These are phyloP conservation scores for Takifugu bimaculatus DNA, from an alignment of 2,113 vertebrate species.

Conservation along the genomic window DNA sequence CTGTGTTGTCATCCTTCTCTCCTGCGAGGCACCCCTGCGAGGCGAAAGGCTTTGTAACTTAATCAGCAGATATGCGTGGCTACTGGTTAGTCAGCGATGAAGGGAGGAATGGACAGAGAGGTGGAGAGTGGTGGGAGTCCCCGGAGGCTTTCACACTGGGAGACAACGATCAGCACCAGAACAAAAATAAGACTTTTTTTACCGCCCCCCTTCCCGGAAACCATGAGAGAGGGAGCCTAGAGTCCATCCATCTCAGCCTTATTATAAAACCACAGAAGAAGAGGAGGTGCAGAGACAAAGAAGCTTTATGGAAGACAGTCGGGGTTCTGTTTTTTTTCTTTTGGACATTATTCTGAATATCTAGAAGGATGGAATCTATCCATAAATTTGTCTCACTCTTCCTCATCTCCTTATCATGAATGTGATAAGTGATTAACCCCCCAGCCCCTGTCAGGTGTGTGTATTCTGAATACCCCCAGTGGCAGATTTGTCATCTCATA, in stretches of 20 bases:
- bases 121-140: constrained; percentile 27
- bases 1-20: constrained; percentile 45
- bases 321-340: neutral
- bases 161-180: constrained; percentile 52
- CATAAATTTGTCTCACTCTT: neutral
- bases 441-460: neutral
- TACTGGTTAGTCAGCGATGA: constrained; percentile 40
- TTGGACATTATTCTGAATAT: neutral
- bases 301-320: neutral
- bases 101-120: constrained; percentile 32
- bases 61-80: constrained; percentile 57
- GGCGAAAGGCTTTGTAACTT: constrained; percentile 45
- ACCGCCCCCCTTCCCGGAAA: constrained; percentile 5
- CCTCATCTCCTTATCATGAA: no score
- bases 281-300: constrained; percentile 15
- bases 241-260: neutral
- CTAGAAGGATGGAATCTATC: neutral
- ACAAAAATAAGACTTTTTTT: constrained; percentile 43
- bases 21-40: constrained; percentile 43
- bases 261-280: constrained; percentile 29
- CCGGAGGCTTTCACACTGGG: constrained; percentile 40
- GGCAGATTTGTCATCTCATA: constrained; percentile 54
- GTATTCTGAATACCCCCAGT: constrained; percentile 24
- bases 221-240: constrained; percentile 27
- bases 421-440: no score